Evolutionary conservation across 2,113 vertebrate species (phyloP), one percentile per base, ranked within the genome.

Genomic region (Choloepus hoffmanni): DNA sequence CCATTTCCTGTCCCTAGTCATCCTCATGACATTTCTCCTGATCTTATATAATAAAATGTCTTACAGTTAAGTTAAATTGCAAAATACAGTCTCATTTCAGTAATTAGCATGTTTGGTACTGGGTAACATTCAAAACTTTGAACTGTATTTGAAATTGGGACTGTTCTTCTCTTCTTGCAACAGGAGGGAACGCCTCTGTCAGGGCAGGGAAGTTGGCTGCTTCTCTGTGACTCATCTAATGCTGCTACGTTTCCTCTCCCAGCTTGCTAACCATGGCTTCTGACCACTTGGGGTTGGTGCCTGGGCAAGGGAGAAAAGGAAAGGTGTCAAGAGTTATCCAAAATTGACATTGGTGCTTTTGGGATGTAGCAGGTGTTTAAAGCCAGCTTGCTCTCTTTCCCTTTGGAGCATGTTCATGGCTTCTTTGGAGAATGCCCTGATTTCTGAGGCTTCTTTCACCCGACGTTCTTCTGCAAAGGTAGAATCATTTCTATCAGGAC

Each of bases 181-280:
- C n/a, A 55, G 16, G 55, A n/a, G 36, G 28, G 30, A n/a, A 63
- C 7, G 33, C 50, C 63, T 5, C 24, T 11, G 0, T 48, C 5
- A 9, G 9, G 26, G 1, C 0, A 19, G 9, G 18, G 4, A 5
- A 58, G 43, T 9, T 58, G 23, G 12, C 1, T 12, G 50, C 55
- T 87, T 65, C 14, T 63, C 5, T 62, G 4, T 93, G 60, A 21
- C 3, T 26, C 18, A 65, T 53, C 23, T 21, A 30, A 68, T 7
- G 7, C 15, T 67, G 63, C 36, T 19, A 0, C 28, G 1, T 0
- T 92, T 0, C 21, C 16, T 79, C 36, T 2, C 23, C 7, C n/a
- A 72, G 21, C 19, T 83, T 67, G 30, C 43, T 87, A 53, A 53
- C 15, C 53, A 8, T 48, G 15, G 55, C 72, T 60, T 60, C n/a